These are phyloP conservation scores for Coleophora deauratella DNA, from an alignment of 2,888 invertebrate species.

Conservation along the genomic window DNA sequence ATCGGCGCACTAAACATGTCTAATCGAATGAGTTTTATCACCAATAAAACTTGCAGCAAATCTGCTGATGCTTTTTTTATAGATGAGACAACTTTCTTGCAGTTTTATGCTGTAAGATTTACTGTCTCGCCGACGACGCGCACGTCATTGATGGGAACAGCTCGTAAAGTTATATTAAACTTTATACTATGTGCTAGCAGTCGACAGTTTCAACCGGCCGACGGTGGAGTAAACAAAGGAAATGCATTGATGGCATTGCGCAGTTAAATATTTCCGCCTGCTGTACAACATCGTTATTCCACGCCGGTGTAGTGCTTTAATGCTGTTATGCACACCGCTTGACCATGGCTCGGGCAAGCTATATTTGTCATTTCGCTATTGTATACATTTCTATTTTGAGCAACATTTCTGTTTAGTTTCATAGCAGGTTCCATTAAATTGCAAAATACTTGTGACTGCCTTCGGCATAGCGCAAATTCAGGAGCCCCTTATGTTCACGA, in stretches of 20 bases:
- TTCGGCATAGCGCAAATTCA: no score
- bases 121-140: no score
- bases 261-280: constrained; percentile 50
- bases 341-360: constrained; percentile 35
- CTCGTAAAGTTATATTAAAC: no score
- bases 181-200: background rate
- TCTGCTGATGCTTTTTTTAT: no score
- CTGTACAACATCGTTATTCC: constrained; percentile 33
- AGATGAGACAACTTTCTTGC: no score
- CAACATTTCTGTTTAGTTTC: no score
- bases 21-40: background rate
- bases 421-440: no score
- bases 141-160: no score
- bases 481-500: no score
- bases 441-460: no score
- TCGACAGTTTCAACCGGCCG: constrained; percentile 14
- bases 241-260: constrained; percentile 36
- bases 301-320: constrained; percentile 34
- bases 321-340: constrained; percentile 42
- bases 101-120: no score
- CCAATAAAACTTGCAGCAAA: no score
- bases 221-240: constrained; percentile 35
- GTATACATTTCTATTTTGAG: constrained; percentile 6
- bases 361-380: constrained; percentile 33
- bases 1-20: constrained; percentile 1